These are phyloP conservation scores for Elmis aenea DNA, from an alignment of 2,888 invertebrate genomes.

Conservation along the genomic window DNA sequence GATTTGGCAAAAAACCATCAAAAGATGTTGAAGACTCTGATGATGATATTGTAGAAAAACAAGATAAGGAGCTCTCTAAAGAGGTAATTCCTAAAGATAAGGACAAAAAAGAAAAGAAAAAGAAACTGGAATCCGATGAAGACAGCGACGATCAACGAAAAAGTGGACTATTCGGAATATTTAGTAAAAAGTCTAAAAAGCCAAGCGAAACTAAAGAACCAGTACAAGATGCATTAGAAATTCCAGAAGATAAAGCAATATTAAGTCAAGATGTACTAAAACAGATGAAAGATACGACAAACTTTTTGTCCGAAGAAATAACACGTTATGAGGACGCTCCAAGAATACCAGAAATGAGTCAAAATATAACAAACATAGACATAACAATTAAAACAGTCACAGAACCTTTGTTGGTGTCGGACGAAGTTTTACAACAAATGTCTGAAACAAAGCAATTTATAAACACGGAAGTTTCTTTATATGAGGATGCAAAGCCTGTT, in stretches of 20 bases:
- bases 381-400: not conserved
- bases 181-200: conserved; percentile 24
- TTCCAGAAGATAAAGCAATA: not conserved
- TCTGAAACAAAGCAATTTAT: conserved; percentile 21
- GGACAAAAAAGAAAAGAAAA: conserved; percentile 11
- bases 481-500: conserved; percentile 15
- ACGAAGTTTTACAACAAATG: conserved; percentile 19
- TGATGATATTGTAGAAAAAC: conserved; percentile 38
- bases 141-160: conserved; percentile 24
- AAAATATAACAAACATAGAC: conserved; percentile 1
- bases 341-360: conserved; percentile 2
- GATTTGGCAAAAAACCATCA: conserved; percentile 36
- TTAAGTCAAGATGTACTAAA: conserved; percentile 28
- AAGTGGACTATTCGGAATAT: conserved; percentile 23
- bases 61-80: conserved; percentile 38
- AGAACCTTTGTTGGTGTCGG: conserved; percentile 1
- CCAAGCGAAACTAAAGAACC: conserved; percentile 1
- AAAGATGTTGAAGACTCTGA: conserved; percentile 39
- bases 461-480: conserved; percentile 17
- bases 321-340: conserved; percentile 34
- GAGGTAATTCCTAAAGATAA: conserved; percentile 23
- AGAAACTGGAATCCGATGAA: conserved; percentile 21
- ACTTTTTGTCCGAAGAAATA: conserved; percentile 34
- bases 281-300: conserved; percentile 31
- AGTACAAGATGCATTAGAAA: not conserved